These are phyloP conservation scores for Epistrophella euchroma DNA, from an alignment of 2,888 invertebrate genomes.

Conservation along the genomic window DNA sequence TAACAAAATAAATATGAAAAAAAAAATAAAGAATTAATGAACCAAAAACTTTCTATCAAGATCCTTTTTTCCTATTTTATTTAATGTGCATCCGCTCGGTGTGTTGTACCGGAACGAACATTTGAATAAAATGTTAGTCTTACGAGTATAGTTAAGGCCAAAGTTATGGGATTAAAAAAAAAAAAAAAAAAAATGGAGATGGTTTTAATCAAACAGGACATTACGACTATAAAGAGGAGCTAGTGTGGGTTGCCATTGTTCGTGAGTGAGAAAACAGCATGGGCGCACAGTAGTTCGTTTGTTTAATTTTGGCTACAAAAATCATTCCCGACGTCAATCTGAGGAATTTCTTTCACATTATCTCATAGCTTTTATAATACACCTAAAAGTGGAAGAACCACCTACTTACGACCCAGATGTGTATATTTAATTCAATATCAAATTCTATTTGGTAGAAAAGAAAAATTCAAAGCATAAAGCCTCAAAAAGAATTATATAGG, in stretches of 20 bases:
- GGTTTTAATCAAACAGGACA: background rate
- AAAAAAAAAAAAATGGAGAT: background rate
- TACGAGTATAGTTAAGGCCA: background rate
- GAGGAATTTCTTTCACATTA: background rate
- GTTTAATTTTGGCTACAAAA: too few relatives aligned
- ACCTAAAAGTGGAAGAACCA: background rate
- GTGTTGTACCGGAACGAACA: conserved; percentile 47
- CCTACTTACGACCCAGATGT: conserved; percentile 3
- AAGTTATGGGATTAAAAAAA: background rate
- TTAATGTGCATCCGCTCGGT: conserved; percentile 48
- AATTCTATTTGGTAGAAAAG: conserved; percentile 47
- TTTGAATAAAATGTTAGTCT: conserved; percentile 53
- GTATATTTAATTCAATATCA: conserved; percentile 46
- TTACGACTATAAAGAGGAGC: too few relatives aligned
- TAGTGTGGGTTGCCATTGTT: too few relatives aligned
- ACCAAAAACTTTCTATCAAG: conserved; percentile 49
- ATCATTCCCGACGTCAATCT: too few relatives aligned
- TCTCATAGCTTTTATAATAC: background rate
- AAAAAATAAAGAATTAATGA: background rate
- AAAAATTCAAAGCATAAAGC: conserved; percentile 40
- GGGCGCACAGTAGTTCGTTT: too few relatives aligned
- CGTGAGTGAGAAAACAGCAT: too few relatives aligned
- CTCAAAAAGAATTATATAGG: conserved; percentile 66
- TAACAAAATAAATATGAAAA: background rate
- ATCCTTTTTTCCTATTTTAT: conserved; percentile 10